A percentile compares a stretch with the other conserved stretches of the same genome.
These are phyloP conservation scores for Crocuta crocuta DNA, from an alignment of 2,113 vertebrate genomes.

Conservation along the genomic window DNA sequence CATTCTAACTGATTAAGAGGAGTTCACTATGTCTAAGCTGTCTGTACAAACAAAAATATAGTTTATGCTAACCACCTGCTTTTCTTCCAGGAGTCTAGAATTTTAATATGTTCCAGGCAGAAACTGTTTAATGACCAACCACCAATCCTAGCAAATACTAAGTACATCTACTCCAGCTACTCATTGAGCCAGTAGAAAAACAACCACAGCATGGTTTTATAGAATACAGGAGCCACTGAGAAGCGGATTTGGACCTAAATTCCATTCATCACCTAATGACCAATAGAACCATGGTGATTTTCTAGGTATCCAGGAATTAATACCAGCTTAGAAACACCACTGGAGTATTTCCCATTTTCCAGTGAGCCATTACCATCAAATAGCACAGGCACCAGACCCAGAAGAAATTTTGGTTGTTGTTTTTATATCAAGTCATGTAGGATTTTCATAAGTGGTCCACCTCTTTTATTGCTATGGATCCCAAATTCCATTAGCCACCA, in stretches of 20 bases:
- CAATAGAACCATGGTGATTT: neutral
- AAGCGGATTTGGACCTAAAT: neutral
- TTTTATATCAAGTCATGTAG: neutral
- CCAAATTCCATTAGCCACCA: neutral
- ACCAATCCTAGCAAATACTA: neutral
- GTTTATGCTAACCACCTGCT: neutral
- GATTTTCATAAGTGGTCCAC: neutral
- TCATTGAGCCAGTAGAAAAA: neutral
- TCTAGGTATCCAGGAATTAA: neutral
- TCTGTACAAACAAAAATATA: neutral
- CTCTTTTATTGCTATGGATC: neutral
- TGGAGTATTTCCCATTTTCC: neutral
- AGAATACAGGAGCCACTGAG: neutral
- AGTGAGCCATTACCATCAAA: neutral
- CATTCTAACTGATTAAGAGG: neutral
- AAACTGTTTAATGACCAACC: neutral
- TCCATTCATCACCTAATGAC: neutral
- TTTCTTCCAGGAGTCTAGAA: neutral
- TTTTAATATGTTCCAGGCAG: neutral
- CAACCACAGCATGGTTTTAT: neutral
- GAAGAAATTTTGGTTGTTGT: neutral
- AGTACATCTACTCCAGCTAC: neutral
- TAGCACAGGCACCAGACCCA: neutral
- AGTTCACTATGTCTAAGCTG: neutral
- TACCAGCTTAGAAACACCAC: neutral